Evolutionary conservation across 2,888 invertebrate genomes (phyloP), one percentile per base, ranked within the genome.

Genomic region (Chaitophorus viminalis): DNA sequence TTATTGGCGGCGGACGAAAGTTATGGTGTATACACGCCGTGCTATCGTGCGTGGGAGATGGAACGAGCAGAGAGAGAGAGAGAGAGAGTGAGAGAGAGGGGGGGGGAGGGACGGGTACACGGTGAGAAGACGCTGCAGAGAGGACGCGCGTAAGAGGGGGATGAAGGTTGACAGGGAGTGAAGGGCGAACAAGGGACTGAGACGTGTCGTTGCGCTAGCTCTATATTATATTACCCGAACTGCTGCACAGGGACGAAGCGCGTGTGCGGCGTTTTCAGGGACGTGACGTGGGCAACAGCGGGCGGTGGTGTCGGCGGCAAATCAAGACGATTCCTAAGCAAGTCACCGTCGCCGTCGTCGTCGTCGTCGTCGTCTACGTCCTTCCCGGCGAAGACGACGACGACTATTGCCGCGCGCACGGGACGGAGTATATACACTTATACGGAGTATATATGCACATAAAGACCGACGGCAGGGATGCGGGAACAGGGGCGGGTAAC

Each of bases 241-340:
- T 5, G 54, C 36, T n/a, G n/a, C n/a, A n/a, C n/a, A 33, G 33
- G 33, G 54, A n/a, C n/a, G 72, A 18, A 18, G 29, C 46, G 70
- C 65, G 46, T n/a, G 68, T 17, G 31, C 17, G 68, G 29, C 65
- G 70, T 68, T 60, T 79, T 74, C 17, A 72, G 84, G 84, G 46
- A 87, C 87, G 87, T 81, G 87, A 81, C 87, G 60, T 60, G 72
- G 77, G 85, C 70, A 33, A 77, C 85, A 70, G 68, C 85, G 77
- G 65, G 46, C 25, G 29, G 46, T 60, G 29, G 72, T 33, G 74
- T 68, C 86, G 87, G 81, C 46, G 87, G 87, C 81, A 81, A 87
- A 87, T 87, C 87, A 87, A 87, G 87, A 81, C 87, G 87, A 87
- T 87, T 87, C 52, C 87, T 87, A 87, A 81, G 87, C 87, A 87